Conservation (phyloP, 2,797 vertebrate species). For the Columba guinea region DNA sequence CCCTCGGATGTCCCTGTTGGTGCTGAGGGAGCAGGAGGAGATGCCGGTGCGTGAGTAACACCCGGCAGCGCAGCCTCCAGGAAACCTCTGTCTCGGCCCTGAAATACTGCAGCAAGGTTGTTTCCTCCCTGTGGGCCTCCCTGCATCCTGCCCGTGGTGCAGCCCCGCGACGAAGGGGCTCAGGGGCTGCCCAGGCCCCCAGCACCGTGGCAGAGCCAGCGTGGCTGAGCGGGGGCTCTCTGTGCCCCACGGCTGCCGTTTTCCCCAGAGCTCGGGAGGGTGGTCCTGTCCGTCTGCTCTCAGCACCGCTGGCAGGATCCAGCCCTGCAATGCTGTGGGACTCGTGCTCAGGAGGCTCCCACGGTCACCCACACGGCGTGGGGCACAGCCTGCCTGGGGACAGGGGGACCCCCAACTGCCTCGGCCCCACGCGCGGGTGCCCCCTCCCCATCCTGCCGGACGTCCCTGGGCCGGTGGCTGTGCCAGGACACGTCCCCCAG, state of each 20-base stretch:
- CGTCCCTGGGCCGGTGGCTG: neutral
- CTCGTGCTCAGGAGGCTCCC: no score
- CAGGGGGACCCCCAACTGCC: fast-evolving
- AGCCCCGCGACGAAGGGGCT: fast-evolving
- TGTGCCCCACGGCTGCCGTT: fast-evolving
- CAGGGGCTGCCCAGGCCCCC: neutral
- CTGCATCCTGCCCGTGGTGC: neutral
- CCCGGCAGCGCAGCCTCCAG: neutral
- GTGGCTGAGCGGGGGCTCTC: neutral
- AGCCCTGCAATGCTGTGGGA: fast-evolving
- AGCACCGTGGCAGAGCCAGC: neutral
- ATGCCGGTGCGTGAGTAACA: fast-evolving
- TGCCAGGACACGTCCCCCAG: fast-evolving
- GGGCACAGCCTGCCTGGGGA: neutral
- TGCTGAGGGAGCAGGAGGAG: no score
- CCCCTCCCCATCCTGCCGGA: neutral
- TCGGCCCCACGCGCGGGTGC: fast-evolving
- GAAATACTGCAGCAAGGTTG: neutral
- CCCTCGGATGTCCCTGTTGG: fast-evolving
- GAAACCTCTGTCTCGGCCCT: neutral
- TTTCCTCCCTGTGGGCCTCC: fast-evolving
- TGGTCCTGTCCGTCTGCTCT: fast-evolving
- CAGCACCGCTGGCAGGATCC: fast-evolving
- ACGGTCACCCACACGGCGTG: fast-evolving
- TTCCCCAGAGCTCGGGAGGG: neutral